Evolutionary conservation across 1,140 invertebrate species (phyloP), one percentile per base, ranked within the genome.

Genomic region (Diachasma alloeum): DNA sequence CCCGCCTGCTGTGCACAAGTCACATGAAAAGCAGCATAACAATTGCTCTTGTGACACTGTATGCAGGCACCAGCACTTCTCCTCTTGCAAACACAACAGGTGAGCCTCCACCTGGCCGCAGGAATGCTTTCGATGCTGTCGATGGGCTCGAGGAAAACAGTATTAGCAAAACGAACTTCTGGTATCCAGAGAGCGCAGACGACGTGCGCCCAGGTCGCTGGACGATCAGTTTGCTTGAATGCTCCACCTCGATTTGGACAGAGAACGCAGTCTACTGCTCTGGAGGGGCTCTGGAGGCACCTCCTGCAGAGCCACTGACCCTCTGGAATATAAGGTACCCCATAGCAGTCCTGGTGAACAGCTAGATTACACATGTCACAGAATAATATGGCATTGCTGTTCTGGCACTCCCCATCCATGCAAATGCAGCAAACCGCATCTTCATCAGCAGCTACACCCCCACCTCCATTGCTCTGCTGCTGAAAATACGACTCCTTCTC

Each of bases 311-410:
- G 89, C 98, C 98, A 99, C 86, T 99, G 98, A 19, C 98, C 98
- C 88, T 99, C 98, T 0, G 98, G 98, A 83, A 99, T 99, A 85
- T 99, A 99, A 17, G 98, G 98, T 8, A 99, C 98, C 67, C 98
- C 98, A 89, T 99, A 99, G 87, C 98, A 99, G 90, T 99, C 98
- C 89, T 99, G 98, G 91, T 99, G 98, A 19, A 99, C 98, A 19
- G 98, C 97, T 36, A 99, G 90, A 90, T 99, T 99, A 89, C 98
- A 99, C 97, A 99, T 99, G 90, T 99, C 98, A 91, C 98, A 99
- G 89, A 99, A 99, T 39, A 99, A 91, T 76, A 93, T 93, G 24
- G 91, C 91, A 88, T 99, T 99, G 76, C 96, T 97, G 86, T 99
- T 99, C 84, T 98, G 95, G 89, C 98, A 99, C 86, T 99, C 98